Base-by-base conservation (phyloP, 1,140 invertebrate species). In the Pararge aegeria region DNA sequence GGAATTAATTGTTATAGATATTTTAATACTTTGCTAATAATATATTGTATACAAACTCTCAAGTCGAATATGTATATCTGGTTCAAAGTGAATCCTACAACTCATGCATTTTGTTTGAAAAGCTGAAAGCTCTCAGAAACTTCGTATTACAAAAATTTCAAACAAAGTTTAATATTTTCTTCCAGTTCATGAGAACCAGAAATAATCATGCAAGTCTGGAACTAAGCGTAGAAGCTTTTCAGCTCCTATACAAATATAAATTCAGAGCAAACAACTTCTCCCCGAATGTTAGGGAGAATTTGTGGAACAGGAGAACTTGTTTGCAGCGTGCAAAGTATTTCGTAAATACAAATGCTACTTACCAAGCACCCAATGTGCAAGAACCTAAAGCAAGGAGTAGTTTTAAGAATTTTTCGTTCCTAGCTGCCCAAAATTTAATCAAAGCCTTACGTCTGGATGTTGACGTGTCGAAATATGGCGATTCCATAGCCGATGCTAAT, bases 291-390 rank as follows among this genome's bases (percentile, higher is more conserved):
- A n/a, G n/a, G n/a, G n/a, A n/a, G n/a, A n/a, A n/a, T n/a, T n/a
- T n/a, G n/a, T n/a, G n/a, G n/a, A n/a, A n/a, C n/a, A n/a, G n/a
- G n/a, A n/a, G n/a, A n/a, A n/a, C n/a, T n/a, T n/a, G n/a, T n/a
- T n/a, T n/a, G n/a, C n/a, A n/a, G n/a, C n/a, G n/a, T n/a, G n/a
- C n/a, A n/a, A n/a, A n/a, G n/a, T n/a, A n/a, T n/a, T n/a, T n/a
- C n/a, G n/a, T n/a, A n/a, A n/a, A n/a, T n/a, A n/a, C n/a, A n/a
- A n/a, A n/a, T n/a, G 0, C 7, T 2, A 46, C 42, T 60, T 75
- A 85, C 82, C 83, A 86, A 37, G 68, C 68, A 10, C 57, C 61
- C 12, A 86, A 54, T 21, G 74, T 71, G 30, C 70, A 70, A 50
- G 64, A 72, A 12, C 77, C 80, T 19, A 83, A 53, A 29, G 6